Evolutionary conservation across 2,113 vertebrate genomes (phyloP), one percentile per base, ranked within the genome.

Genomic region (Scomber scombrus): DNA sequence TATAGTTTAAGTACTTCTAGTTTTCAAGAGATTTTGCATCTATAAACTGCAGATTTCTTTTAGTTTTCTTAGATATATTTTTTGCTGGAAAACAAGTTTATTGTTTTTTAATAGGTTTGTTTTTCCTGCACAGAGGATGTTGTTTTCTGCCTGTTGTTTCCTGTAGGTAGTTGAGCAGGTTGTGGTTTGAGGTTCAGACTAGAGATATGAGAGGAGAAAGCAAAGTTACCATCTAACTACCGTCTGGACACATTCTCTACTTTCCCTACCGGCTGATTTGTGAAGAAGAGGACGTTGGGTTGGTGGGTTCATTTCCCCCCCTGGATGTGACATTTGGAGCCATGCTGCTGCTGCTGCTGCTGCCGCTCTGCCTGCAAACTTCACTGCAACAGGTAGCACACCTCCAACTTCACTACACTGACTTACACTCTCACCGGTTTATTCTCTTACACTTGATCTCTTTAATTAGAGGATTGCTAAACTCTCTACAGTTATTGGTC

Each of bases 331-430:
- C 61, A 78, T 26, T 52, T 15, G n/a, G 49, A 86, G 78, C 62
- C 82, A 89, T 91, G 87, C 21, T 81, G 58, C 67, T 81, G 14
- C 45, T 71, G 54, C 67, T 55, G 10, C 72, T 85, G 63, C 75
- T 82, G 72, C 55, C 80, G 40, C 56, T 88, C 56, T 50, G 65
- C 21, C 62, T 85, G 63, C 85, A 83, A 13, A 74, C 76, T 1
- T 88, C 86, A 55, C 57, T 56, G 45, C 88, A 91, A 63, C 86
- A 86, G 91, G 91, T 92, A 91, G 80, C 61, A 34, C 68, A 73
- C 16, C 49, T 69, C 52, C 66, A 57, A 6, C 55, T 43, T 31
- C 1, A 12, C 15, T 3, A 45, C 21, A 21, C 50, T 14, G 13
- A 57, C 16, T 19, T 1, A 55, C 47, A 3, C 3, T 1, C 7